Conservation (phyloP, 2,797 vertebrate species). For the Strix occidentalis region DNA sequence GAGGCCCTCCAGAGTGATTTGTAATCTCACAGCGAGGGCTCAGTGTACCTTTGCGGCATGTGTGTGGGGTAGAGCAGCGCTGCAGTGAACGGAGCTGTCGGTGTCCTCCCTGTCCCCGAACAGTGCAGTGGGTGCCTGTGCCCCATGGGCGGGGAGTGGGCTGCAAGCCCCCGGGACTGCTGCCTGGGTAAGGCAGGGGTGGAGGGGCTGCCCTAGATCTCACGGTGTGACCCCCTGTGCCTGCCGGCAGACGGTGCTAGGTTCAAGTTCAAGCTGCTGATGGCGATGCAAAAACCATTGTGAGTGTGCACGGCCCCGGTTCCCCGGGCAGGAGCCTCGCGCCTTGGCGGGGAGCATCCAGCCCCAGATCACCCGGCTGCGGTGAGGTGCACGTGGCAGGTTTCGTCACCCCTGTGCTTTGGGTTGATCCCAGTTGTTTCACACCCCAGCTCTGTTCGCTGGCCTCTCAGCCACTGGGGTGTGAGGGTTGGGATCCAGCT, state of each 20-base stretch:
- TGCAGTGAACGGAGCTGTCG: neutral
- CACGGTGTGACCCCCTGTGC: rapidly evolving
- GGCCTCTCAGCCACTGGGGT: rapidly evolving
- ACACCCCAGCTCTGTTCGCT: neutral
- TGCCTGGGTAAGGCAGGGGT: neutral
- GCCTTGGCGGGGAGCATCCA: rapidly evolving
- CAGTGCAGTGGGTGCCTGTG: rapidly evolving
- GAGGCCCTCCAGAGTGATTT: neutral
- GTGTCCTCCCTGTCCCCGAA: rapidly evolving
- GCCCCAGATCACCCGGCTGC: rapidly evolving
- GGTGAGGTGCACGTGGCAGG: neutral
- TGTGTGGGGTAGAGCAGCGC: neutral
- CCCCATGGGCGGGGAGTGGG: neutral
- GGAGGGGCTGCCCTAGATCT: neutral
- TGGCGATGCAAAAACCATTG: rapidly evolving
- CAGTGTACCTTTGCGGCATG: neutral
- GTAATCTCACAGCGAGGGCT: neutral
- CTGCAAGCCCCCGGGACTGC: neutral
- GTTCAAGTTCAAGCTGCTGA: neutral
- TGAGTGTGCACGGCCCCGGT: rapidly evolving
- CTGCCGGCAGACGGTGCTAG: rapidly evolving
- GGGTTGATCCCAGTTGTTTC: neutral
- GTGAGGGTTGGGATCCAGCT: too few species aligned
- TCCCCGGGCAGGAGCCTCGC: neutral
- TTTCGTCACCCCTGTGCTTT: neutral